phyloP scores from a whole-genome alignment of 2,888 invertebrate species.

The Barypeithes pellucidus region DNA sequence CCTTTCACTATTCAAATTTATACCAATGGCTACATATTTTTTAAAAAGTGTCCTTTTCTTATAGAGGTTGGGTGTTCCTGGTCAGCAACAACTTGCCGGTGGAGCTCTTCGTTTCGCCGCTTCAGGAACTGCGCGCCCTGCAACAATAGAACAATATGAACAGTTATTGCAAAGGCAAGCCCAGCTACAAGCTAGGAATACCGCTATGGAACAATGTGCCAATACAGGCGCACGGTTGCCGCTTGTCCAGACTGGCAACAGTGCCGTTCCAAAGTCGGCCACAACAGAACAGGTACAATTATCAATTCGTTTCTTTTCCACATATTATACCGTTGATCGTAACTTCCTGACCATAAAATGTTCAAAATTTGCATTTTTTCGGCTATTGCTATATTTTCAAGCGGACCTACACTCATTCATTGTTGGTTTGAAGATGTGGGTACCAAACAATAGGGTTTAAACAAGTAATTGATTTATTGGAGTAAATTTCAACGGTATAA shows the following conservation, averaged over 20 bases:
- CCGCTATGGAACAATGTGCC: conserved; percentile 34
- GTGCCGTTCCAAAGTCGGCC: conserved; percentile 55
- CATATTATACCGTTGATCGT: too few species aligned
- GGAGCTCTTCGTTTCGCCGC: conserved; percentile 58
- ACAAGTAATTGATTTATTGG: too few species aligned
- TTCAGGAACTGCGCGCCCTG: conserved; percentile 58
- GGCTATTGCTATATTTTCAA: too few species aligned
- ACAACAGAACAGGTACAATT: not conserved
- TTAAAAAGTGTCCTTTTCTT: conserved; percentile 26
- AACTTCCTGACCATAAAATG: too few species aligned
- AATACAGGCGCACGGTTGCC: conserved; percentile 52
- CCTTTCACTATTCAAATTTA: too few species aligned
- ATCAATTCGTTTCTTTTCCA: too few species aligned
- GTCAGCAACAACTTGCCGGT: conserved; percentile 58
- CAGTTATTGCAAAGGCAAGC: conserved; percentile 64
- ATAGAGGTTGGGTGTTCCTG: conserved; percentile 53
- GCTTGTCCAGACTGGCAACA: conserved; percentile 47
- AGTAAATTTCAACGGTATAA: too few species aligned
- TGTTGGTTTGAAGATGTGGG: too few species aligned
- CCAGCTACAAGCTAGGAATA: conserved; percentile 57
- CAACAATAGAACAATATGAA: conserved; percentile 66
- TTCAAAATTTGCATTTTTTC: too few species aligned
- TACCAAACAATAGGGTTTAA: too few species aligned
- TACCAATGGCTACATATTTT: not conserved
- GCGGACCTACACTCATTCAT: too few species aligned